These are phyloP conservation scores for Zaprionus taronus DNA, from an alignment of 1,140 invertebrate genomes.

Conservation along the genomic window DNA sequence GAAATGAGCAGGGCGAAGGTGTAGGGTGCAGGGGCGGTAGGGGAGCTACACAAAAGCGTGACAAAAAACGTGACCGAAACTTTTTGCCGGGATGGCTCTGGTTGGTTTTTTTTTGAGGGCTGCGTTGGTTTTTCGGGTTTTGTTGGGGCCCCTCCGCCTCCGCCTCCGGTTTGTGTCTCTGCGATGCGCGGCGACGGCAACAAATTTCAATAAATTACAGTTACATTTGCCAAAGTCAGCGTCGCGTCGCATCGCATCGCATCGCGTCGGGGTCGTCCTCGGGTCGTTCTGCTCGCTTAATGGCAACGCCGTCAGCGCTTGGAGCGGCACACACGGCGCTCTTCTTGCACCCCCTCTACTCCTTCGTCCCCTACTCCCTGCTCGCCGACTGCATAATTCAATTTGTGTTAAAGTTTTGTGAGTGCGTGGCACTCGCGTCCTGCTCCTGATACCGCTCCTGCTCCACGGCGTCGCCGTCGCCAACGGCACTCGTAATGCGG, in stretches of 20 bases:
- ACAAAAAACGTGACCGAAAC: slow-evolving; percentile 78
- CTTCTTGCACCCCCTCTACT: not conserved
- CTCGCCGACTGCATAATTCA: slow-evolving; percentile 73
- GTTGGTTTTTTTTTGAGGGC: not conserved
- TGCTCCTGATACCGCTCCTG: not conserved
- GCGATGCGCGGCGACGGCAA: slow-evolving; percentile 58
- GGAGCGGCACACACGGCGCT: not conserved
- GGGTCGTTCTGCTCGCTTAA: slow-evolving; percentile 48
- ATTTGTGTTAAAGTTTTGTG: slow-evolving; percentile 75
- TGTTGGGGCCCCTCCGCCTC: slow-evolving; percentile 25
- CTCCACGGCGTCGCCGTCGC: slow-evolving; percentile 12
- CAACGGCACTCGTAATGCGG: slow-evolving; percentile 60
- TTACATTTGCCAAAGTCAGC: slow-evolving; percentile 78
- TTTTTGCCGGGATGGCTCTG: slow-evolving; percentile 49
- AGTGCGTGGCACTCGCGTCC: slow-evolving; percentile 63
- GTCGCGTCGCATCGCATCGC: slow-evolving; percentile 11
- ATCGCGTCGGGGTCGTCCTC: not conserved
- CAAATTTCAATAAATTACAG: slow-evolving; percentile 83
- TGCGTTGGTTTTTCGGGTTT: slow-evolving; percentile 10
- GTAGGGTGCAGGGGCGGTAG: not conserved
- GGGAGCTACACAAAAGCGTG: slow-evolving; percentile 58
- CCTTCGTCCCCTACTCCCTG: not conserved
- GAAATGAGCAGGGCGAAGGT: slow-evolving; percentile 17
- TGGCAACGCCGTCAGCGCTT: slow-evolving; percentile 36
- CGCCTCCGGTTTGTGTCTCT: slow-evolving; percentile 69